Base-by-base conservation (phyloP, 1,140 invertebrate genomes). In the Megathymus violae region DNA sequence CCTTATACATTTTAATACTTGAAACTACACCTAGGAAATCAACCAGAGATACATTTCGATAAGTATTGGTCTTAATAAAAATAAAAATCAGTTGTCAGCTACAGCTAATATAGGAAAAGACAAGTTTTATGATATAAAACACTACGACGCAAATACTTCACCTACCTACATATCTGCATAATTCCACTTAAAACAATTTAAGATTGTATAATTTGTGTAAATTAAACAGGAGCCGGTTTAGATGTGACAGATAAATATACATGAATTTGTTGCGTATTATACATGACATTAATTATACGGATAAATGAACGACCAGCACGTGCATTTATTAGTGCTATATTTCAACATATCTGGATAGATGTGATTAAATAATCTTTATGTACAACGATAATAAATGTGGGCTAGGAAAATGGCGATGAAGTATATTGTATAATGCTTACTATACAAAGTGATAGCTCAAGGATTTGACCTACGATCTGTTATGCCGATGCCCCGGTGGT, bases 251-350 rank as follows among this genome's bases (percentile, higher is more conserved):
- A 38, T 60, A 60, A 60, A 60, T 60, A 60, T 15, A 60, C 56
- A 60, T 60, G 19, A 31, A 60, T 60, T 60, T 60, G 48, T 60
- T 60, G 43, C 56, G 56, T 60, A 38, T 60, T 60, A 60, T 60
- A 60, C 43, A 38, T 38, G 17, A 44, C 22, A 48, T 48, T 60
- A 48, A 60, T 60, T 60, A 60, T 60, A 38, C 27, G 1, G 17
- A 19, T 36, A 27, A 34, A 50, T n/a, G 34, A 36, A 36, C 4
- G 34, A 47, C 27, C 15, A 38, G 43, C 54, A 19, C 43, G 27
- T 10, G 51, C 38, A 31, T 43, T 56, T 43, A 47, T 60, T 47
- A 38, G 56, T 36, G 31, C 44, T 13, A 60, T 47, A 48, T 48
- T 60, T 48, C 56, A 48, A 22, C 31, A 38, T 47, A 7, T 19